Base-by-base conservation (phyloP, 2,888 invertebrate species). In the Drosophila hamatofila region DNA sequence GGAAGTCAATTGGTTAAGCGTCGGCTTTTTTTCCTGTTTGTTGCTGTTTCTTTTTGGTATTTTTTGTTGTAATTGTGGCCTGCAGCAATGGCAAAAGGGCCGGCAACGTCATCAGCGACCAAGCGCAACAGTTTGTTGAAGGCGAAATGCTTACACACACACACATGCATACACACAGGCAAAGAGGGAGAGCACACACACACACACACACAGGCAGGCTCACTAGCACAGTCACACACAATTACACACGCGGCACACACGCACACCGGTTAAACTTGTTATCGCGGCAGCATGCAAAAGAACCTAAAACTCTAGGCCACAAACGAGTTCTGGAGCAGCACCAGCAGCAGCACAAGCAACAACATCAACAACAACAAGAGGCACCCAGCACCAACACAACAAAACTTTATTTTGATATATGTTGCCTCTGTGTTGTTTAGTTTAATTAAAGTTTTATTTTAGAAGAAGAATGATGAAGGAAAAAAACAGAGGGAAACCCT, bases 231-330 rank as follows among this genome's bases (percentile, higher is more conserved):
- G 71, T 65, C 77, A 78, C 83, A 78, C 73, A 84, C 72, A 73
- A 66, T 71, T 66, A 77, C 81, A 74, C 81, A 66, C 76, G 61
- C 69, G 80, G 69, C 68, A 72, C 72, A 74, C 78, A 77, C 69
- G 73, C 84, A 89, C 84, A 88, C 87, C 84, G 84, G 84, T 85
- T 88, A 75, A 89, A 85, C 84, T 89, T 89, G 84, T 85, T 85
- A 89, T 88, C 88, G 83, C 83, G 87, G 88, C 89, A 87, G 88
- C 89, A 87, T 89, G 84, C 84, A 84, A 84, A 85, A 89, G 72
- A 75, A 71, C 68, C 65, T 71, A 68, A 84, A 89, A 81, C 88
- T 80, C 86, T 79, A 83, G 88, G 88, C 83, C 88, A 77, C 77
- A 85, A 85, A 85, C 84, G 64, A 85, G 84, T 85, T 85, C 89